Base-by-base conservation (phyloP, 1,140 invertebrate genomes). In the Megalonaias nervosa region DNA sequence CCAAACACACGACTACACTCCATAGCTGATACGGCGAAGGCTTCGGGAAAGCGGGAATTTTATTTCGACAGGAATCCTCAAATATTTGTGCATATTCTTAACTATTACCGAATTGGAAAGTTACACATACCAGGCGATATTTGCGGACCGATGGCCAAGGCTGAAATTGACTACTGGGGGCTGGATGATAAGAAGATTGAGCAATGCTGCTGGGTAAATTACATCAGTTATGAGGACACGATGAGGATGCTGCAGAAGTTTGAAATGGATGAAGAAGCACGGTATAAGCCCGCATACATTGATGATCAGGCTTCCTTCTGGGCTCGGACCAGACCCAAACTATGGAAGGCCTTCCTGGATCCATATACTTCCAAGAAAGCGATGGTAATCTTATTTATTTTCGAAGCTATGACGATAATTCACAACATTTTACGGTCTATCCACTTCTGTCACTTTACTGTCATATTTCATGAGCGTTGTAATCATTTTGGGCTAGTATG, bases 1-100 rank as follows among this genome's bases (percentile, higher is more conserved):
- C 79, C 79, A 11, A 74, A 74, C 17, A 80, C 79, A 2, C 14
- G 71, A 38, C 31, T 80, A 17, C 69, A 77, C 57, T 55, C 74
- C 2, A 65, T 80, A 14, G 79, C 65, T 11, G 75, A 77, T 55
- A 68, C 71, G 12, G 80, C 80, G 21, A 77, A 74, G 67, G 67
- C 65, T 15, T 70, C 60, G n/a, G 80, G 73, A 23, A 60, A 59
- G 17, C 74, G 67, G n/a, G 97, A 99, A 91, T 99, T 99, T 91
- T 99, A 99, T 92, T 99, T 99, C 91, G 98, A 99, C 91, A 94
- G 98, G 86, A 98, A 99, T 91, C 98, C 98, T 56, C 98, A 99
- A 88, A 97, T 99, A 85, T 99, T 99, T 91, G 94, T 97, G 68
- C 97, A 99, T 89, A 99, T 99, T 87, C 93, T 99, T 75, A 99